Conservation (phyloP, 1,140 invertebrate genomes). For the Drosophila quadrilineata region DNA sequence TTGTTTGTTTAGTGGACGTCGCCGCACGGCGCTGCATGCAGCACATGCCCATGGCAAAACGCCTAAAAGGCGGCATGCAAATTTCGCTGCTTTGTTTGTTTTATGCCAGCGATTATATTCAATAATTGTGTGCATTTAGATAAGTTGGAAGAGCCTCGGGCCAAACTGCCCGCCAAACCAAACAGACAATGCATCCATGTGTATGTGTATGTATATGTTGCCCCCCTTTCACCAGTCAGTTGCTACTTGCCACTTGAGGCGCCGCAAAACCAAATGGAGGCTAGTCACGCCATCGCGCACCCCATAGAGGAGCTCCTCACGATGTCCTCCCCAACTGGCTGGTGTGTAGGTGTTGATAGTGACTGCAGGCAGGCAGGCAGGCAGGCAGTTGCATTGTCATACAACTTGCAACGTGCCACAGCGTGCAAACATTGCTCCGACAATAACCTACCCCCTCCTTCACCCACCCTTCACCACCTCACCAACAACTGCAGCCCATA, state of each 20-base stretch:
- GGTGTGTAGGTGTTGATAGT: slow-evolving; percentile 76
- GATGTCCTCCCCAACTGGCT: neutral
- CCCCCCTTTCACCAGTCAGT: too few relatives aligned
- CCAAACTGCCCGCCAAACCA: slow-evolving; percentile 1
- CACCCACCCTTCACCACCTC: neutral
- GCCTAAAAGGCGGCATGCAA: slow-evolving; percentile 68
- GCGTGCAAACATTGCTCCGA: neutral
- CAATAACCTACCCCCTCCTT: neutral
- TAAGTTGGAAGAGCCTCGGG: slow-evolving; percentile 70
- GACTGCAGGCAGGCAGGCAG: slow-evolving; percentile 51
- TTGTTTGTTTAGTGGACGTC: too few relatives aligned
- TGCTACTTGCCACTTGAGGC: slow-evolving; percentile 50
- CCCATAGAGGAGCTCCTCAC: slow-evolving; percentile 12
- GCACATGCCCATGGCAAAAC: slow-evolving; percentile 57
- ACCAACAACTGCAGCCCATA: neutral
- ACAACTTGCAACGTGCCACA: neutral
- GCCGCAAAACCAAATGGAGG: slow-evolving; percentile 58
- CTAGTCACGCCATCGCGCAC: slow-evolving; percentile 70
- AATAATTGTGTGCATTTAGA: slow-evolving; percentile 81
- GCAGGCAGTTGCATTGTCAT: slow-evolving; percentile 45
- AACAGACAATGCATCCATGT: slow-evolving; percentile 30
- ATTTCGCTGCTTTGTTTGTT: slow-evolving; percentile 54
- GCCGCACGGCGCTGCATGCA: neutral
- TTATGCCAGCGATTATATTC: slow-evolving; percentile 69
- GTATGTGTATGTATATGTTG: too few relatives aligned